phyloP scores from a whole-genome alignment of 2,888 invertebrate genomes.

The Zygogramma bicolorata region DNA sequence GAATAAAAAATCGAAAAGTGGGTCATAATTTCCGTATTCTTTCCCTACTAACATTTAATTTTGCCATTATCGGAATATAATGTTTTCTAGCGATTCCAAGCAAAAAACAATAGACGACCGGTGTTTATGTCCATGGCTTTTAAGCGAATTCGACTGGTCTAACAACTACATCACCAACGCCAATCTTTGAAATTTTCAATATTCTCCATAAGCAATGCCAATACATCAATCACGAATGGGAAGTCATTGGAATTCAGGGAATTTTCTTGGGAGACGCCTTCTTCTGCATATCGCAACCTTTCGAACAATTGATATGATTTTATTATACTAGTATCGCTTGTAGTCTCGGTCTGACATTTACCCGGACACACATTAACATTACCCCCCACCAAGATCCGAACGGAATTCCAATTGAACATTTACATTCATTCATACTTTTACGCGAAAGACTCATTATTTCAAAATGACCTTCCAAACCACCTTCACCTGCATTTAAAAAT shows the following conservation, averaged over 20 bases:
- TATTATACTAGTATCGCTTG: not conserved
- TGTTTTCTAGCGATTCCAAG: no score
- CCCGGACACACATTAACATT: slow-evolving; percentile 17
- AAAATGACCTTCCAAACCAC: slow-evolving; percentile 52
- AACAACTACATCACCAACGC: no score
- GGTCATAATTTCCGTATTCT: no score
- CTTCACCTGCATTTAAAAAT: slow-evolving; percentile 54
- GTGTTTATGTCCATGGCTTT: no score
- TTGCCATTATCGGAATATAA: no score
- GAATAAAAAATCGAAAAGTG: no score
- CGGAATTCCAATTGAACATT: slow-evolving; percentile 35
- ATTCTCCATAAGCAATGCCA: no score
- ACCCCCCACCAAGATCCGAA: slow-evolving; percentile 15
- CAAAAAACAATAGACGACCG: no score
- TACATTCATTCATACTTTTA: slow-evolving; percentile 52
- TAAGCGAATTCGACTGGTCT: no score
- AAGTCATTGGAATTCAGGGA: not conserved
- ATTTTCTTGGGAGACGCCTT: not conserved
- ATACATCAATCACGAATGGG: no score
- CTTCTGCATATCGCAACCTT: not conserved
- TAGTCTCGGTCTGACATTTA: slow-evolving; percentile 5
- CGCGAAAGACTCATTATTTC: slow-evolving; percentile 46
- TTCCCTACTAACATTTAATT: no score
- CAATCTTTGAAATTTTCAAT: no score
- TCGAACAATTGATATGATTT: not conserved